Base-by-base conservation (phyloP, 2,797 vertebrate species). In the Eospalax fontanierii region DNA sequence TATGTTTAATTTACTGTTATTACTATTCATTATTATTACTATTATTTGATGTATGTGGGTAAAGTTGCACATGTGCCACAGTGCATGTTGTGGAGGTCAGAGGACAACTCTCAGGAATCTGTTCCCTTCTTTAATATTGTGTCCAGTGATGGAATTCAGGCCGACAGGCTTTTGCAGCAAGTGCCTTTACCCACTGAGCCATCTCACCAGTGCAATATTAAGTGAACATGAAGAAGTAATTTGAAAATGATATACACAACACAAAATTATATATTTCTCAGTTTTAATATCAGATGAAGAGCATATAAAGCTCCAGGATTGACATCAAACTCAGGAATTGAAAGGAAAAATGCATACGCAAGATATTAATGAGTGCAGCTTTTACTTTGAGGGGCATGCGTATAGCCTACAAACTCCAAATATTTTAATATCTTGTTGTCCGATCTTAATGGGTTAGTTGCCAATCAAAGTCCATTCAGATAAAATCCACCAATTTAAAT, bases 221-320 rank as follows among this genome's bases (percentile, higher is more conserved):
- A n/a, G 83, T 3, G 75, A 81, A 93, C 81, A 89, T 8, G 76
- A 40, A 75, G 15, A 80, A 46, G 28, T 74, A 81, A 35, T 54
- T 84, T 74, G 76, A 96, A 35, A 90, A 94, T 88, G 40, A 22
- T 66, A 93, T 87, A 70, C 24, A 84, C 68, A 90, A 16, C 2
- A 3, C 71, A 89, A 38, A 14, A 82, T 74, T 28, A 26, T 65
- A 57, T 59, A 15, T 82, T 81, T 35, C 11, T 76, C 22, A 50
- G 26, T 85, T 80, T 95, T 89, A 70, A 38, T 89, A n/a, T 28
- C 40, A 76, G 14, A 43, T 91, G 8, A 15, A 54, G 8, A 54
- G 14, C 50, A 54, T 87, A 75, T 33, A 76, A 16, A 2, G 73
- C 78, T 28, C 33, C 57, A 63, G 30, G 12, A 87, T 68, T 95